A percentile compares a stretch with the other conserved stretches of the same genome.
phyloP scores from a whole-genome alignment of 2,113 vertebrate genomes.

The Noturus placidus region DNA sequence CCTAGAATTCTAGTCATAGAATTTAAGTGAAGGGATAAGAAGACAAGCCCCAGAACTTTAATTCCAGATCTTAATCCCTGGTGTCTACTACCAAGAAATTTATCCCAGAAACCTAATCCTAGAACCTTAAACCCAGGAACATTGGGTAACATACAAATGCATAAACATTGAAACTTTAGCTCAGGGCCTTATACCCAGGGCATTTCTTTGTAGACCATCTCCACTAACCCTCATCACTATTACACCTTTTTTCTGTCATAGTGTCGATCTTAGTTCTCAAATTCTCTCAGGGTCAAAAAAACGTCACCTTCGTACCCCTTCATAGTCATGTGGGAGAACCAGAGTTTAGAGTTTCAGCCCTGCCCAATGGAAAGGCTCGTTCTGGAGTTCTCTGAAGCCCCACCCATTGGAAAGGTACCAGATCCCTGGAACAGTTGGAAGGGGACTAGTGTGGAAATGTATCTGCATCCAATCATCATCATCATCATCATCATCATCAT shows the following conservation, averaged over 20 bases:
- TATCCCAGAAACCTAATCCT: background rate
- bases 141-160: background rate
- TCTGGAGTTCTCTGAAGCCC: background rate
- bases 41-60: background rate
- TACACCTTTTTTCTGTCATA: background rate
- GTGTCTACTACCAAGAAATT: background rate
- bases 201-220: background rate
- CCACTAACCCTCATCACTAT: background rate
- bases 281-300: background rate
- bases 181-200: background rate
- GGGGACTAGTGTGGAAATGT: background rate
- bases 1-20: background rate
- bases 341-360: background rate
- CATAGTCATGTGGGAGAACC: background rate
- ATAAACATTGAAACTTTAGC: background rate
- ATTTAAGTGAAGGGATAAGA: background rate
- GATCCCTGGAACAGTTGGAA: background rate
- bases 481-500: background rate
- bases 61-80: background rate
- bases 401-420: background rate
- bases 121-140: background rate
- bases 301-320: background rate
- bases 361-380: background rate
- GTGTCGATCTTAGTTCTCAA: background rate
- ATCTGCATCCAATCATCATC: background rate